Percentiles rank a stretch among this genome's conserved stretches.
Conservation (phyloP, 1,140 invertebrate genomes). For the Pseudomyrmex concolor region DNA sequence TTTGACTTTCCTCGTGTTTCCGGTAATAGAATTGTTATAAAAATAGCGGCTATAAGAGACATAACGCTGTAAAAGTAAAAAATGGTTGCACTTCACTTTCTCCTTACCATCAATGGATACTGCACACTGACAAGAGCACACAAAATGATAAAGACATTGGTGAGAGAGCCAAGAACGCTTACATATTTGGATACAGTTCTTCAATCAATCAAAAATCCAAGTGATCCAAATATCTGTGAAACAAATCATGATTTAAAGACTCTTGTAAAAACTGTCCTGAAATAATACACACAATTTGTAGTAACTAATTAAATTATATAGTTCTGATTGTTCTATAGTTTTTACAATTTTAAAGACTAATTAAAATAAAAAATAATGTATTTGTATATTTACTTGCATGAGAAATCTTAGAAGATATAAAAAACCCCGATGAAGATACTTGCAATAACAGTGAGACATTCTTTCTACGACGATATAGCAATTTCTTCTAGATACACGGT, state of each 20-base stretch:
- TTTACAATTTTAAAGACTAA: too few relatives aligned
- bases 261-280: conserved; percentile 76
- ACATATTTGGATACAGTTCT: conserved; percentile 68
- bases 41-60: conserved; percentile 57
- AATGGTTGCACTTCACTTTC: conserved; percentile 9
- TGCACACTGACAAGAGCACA: conserved; percentile 57
- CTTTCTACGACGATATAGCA: conserved; percentile 85
- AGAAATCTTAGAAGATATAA: conserved; percentile 85
- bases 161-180: conserved; percentile 61
- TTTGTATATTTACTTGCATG: conserved; percentile 63
- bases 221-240: conserved; percentile 55
- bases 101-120: conserved; percentile 62
- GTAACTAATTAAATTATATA: too few relatives aligned
- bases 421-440: conserved; percentile 84
- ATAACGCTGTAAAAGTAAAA: conserved; percentile 63
- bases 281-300: conserved; percentile 49
- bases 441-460: conserved; percentile 85
- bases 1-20: conserved; percentile 65
- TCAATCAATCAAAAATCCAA: conserved; percentile 64
- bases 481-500: conserved; percentile 87
- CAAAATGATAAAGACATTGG: conserved; percentile 52
- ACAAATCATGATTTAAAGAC: background rate
- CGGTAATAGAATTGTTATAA: conserved; percentile 58
- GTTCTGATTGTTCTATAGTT: too few relatives aligned
- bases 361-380: too few relatives aligned